Percentiles rank a stretch among this genome's conserved stretches.
Evolutionary conservation across 92 coral and sea anemone genomes (phyloP).

Genomic region (Porites rus): DNA sequence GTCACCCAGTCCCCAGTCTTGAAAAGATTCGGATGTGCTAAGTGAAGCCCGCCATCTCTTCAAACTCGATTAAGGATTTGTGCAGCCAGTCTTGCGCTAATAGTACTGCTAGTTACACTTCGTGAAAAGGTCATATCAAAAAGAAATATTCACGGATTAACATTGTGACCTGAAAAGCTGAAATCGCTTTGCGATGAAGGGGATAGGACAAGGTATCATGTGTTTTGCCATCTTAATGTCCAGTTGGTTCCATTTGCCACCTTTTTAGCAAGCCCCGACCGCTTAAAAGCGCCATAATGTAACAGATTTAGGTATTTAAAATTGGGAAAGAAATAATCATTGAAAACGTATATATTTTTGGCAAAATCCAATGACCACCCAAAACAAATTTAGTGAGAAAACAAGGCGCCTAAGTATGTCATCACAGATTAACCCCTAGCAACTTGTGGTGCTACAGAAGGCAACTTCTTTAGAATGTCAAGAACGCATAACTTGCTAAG

Average conservation of each 20-base stretch:
- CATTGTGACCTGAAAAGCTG: constrained; percentile 51
- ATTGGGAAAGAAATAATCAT: too few species aligned
- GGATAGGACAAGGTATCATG: not conserved
- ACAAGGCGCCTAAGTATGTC: constrained; percentile 50
- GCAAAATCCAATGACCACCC: constrained; percentile 31
- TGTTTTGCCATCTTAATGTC: not conserved
- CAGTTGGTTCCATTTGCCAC: constrained; percentile 11
- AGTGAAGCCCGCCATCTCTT: not conserved
- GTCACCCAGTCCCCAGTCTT: not conserved
- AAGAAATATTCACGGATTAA: constrained; percentile 26
- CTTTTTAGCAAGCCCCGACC: not conserved
- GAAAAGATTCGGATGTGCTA: not conserved
- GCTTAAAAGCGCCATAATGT: too few species aligned
- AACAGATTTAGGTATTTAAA: too few species aligned
- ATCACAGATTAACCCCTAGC: constrained; percentile 46
- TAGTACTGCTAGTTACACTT: not conserved
- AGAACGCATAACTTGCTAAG: constrained; percentile 3
- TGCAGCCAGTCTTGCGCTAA: not conserved
- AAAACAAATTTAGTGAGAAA: constrained; percentile 21
- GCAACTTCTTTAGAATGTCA: constrained; percentile 34
- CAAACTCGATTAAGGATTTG: not conserved
- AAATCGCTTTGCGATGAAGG: constrained; percentile 47
- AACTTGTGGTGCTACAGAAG: constrained; percentile 44
- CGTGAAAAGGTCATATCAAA: constrained; percentile 29
- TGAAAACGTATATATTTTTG: not conserved